Conservation (phyloP, 2,797 vertebrate species). For the Delichon dasypus region DNA sequence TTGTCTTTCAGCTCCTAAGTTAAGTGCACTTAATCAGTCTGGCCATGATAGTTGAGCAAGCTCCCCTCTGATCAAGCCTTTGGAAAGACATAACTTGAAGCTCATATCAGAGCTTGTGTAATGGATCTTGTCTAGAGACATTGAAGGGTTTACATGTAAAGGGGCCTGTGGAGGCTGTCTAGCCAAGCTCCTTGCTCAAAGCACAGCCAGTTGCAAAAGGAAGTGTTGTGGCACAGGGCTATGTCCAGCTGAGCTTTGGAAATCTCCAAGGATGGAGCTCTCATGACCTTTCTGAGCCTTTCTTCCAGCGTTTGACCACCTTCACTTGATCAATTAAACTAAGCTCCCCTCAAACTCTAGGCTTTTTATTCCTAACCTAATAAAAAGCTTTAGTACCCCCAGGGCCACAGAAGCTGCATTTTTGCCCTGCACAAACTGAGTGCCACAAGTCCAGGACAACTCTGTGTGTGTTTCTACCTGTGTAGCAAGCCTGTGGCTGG, state of each 20-base stretch:
- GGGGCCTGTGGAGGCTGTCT: not conserved
- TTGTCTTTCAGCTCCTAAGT: not conserved
- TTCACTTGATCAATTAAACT: not conserved
- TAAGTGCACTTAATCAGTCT: not conserved
- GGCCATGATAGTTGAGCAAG: not conserved
- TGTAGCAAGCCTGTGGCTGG: not conserved
- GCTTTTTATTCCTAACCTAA: not conserved
- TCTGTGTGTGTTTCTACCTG: not conserved
- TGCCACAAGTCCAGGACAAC: not conserved
- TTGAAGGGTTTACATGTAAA: not conserved
- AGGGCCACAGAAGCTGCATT: accelerated
- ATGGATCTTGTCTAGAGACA: not conserved
- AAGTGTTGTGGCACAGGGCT: not conserved
- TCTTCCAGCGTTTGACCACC: not conserved
- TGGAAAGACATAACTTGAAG: not conserved
- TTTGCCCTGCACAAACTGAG: accelerated
- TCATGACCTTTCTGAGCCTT: not conserved
- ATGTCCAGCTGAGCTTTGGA: not conserved
- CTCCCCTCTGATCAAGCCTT: not conserved
- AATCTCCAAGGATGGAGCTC: not conserved
- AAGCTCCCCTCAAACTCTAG: not conserved
- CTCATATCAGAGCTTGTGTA: accelerated
- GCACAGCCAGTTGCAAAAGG: not conserved
- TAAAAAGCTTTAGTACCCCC: not conserved
- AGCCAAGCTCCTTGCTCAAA: not conserved